Evolutionary conservation across 2,888 invertebrate genomes (phyloP).

Genomic region (Xiphydria camelus): DNA sequence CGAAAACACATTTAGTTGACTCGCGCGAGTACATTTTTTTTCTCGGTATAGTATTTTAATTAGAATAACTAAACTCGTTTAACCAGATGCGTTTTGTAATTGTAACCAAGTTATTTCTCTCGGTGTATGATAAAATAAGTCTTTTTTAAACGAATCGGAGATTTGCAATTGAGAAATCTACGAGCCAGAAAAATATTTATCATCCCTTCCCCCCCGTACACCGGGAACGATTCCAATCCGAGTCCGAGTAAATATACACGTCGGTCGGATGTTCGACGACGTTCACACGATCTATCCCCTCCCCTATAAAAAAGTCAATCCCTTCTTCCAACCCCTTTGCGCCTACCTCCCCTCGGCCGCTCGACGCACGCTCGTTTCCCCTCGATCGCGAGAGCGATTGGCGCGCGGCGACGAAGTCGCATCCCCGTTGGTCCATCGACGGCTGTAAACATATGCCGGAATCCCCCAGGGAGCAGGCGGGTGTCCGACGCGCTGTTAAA

Average conservation of each 20-base stretch:
- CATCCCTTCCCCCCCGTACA: too few species aligned
- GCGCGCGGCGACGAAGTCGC: slow-evolving; percentile 11
- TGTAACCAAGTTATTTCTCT: too few species aligned
- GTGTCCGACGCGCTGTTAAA: slow-evolving; percentile 13
- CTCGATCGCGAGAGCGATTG: slow-evolving; percentile 8
- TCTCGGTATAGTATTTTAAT: too few species aligned
- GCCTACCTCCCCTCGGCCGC: too few species aligned
- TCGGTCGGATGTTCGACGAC: neutral
- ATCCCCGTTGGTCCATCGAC: slow-evolving; percentile 18
- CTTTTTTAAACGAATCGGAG: neutral
- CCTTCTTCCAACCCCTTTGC: slow-evolving; percentile 4
- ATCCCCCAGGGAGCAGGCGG: slow-evolving; percentile 16
- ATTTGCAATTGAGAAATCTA: neutral
- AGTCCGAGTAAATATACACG: too few species aligned
- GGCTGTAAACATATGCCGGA: slow-evolving; percentile 23
- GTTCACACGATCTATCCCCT: slow-evolving; percentile 1
- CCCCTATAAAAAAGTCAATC: slow-evolving; percentile 19
- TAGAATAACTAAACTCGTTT: too few species aligned
- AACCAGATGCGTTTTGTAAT: too few species aligned
- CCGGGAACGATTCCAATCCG: too few species aligned
- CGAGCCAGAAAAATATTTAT: neutral
- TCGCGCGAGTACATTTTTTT: too few species aligned
- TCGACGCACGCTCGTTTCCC: neutral
- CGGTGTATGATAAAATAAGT: neutral
- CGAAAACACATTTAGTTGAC: too few species aligned